A percentile compares a stretch with the other conserved stretches of the same genome.
Conservation (phyloP, 2,888 invertebrate species). For the Cordilura impudica region DNA sequence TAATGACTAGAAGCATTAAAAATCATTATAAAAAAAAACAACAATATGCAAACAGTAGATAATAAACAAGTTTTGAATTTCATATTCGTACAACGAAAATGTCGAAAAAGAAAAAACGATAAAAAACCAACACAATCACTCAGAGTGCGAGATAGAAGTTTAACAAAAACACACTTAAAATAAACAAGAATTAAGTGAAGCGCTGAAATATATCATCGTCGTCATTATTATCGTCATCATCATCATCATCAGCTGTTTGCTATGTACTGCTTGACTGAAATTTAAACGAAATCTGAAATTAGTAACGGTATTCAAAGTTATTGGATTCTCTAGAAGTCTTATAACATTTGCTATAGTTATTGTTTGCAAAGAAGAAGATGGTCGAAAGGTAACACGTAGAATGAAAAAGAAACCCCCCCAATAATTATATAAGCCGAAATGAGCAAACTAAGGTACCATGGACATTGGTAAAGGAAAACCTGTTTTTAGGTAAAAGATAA, state of each 20-base stretch:
- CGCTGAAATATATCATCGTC: slow-evolving; percentile 53
- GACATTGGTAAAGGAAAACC: not conserved
- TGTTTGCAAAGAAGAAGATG: slow-evolving; percentile 28
- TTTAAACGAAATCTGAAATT: not conserved
- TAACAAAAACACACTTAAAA: slow-evolving; percentile 1
- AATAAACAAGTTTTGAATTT: slow-evolving; percentile 68
- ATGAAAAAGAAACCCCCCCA: slow-evolving; percentile 47
- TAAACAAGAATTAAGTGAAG: slow-evolving; percentile 34
- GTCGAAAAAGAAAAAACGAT: not conserved
- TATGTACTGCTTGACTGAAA: not conserved
- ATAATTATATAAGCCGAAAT: slow-evolving; percentile 57
- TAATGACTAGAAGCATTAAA: slow-evolving; percentile 19
- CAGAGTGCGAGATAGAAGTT: not conserved
- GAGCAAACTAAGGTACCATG: slow-evolving; percentile 34
- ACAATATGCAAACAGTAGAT: slow-evolving; percentile 38
- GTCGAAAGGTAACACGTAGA: slow-evolving; percentile 52
- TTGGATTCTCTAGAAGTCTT: slow-evolving; percentile 41
- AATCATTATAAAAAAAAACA: slow-evolving; percentile 29
- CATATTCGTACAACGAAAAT: slow-evolving; percentile 20
- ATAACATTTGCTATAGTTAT: slow-evolving; percentile 6
- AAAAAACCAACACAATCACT: not conserved
- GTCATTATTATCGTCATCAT: not conserved
- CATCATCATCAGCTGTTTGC: slow-evolving; percentile 22
- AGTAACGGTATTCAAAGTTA: slow-evolving; percentile 14
- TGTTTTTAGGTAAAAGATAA: too few relatives aligned